Evolutionary conservation across 2,113 vertebrate genomes (phyloP), one percentile per base, ranked within the genome.

Genomic region (Erythrolamprus reginae): DNA sequence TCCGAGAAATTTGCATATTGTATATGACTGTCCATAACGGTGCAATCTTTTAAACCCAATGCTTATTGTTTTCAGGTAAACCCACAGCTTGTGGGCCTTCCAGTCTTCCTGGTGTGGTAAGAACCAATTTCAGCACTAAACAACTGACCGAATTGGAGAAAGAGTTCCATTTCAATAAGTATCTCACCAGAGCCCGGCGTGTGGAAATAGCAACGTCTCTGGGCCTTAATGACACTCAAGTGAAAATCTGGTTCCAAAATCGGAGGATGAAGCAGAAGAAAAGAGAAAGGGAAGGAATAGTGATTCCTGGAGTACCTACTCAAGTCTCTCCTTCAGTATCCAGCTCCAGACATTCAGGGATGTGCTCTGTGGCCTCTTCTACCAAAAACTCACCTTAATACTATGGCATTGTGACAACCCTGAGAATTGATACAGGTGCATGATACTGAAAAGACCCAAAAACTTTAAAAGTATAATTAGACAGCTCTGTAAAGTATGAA

Each of bases 161-260:
- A 91, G 97, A 98, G 96, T 97, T 98, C 91, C 96, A 97, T 90
- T 97, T 97, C 94, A 97, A 96, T 94, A 97, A 97, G 87, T 98
- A 97, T 93, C 96, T 98, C 92, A 96, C 96, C 82, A 93, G 96
- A 93, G 93, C 96, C 70, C 96, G 96, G 42, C 97, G 98, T 87
- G 94, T 97, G 13, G 97, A 97, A 91, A 97, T 97, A 84, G 96
- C 97, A 88, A 96, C 94, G 50, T 95, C 96, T 51, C 94, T 98
- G 92, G 96, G 96, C 45, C 97, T 98, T 61, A 98, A 97, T 92
- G 97, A 98, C 91, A 97, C 97, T 65, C 98, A 98, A 90, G 96
- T 97, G 61, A 97, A 97, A 94, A 97, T 98, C 91, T 98, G 97
- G 96, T 97, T 97, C 94, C 95, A 97, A 92, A 97, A 96, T 83